phyloP scores from a whole-genome alignment of 2,113 vertebrate species.

The Cephalopholis sonnerati region DNA sequence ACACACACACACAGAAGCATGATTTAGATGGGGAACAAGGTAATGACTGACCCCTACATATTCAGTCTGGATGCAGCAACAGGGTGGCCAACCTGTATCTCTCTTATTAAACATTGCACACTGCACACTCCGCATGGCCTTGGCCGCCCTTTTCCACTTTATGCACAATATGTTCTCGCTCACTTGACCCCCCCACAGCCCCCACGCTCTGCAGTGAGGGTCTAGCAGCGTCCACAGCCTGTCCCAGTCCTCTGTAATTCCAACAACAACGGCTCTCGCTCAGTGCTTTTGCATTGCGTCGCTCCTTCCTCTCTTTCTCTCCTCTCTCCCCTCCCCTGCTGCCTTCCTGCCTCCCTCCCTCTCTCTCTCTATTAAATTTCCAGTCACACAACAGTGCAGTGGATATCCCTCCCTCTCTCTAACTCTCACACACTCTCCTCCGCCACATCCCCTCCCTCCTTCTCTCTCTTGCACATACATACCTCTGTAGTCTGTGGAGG shows the following conservation, averaged over 20 bases:
- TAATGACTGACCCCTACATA: slow-evolving; percentile 43
- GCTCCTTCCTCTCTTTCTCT: slow-evolving; percentile 54
- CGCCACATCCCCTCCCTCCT: slow-evolving; percentile 40
- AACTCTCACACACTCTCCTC: slow-evolving; percentile 66
- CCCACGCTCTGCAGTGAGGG: slow-evolving; percentile 60
- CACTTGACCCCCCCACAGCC: slow-evolving; percentile 42
- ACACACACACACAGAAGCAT: not conserved
- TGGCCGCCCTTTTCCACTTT: slow-evolving; percentile 41
- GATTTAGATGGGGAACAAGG: slow-evolving; percentile 25
- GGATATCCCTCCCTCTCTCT: slow-evolving; percentile 85
- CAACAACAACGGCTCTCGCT: slow-evolving; percentile 68
- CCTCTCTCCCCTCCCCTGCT: slow-evolving; percentile 50
- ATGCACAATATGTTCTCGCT: slow-evolving; percentile 68
- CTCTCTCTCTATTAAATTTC: slow-evolving; percentile 88
- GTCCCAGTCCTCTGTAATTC: slow-evolving; percentile 72
- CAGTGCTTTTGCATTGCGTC: slow-evolving; percentile 74
- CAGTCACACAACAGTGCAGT: slow-evolving; percentile 92
- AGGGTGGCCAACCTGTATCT: slow-evolving; percentile 70
- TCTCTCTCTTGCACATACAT: slow-evolving; percentile 52
- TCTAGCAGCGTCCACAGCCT: slow-evolving; percentile 55
- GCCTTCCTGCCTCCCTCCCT: slow-evolving; percentile 57
- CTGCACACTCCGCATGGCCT: slow-evolving; percentile 33
- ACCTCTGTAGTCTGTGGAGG: slow-evolving; percentile 76
- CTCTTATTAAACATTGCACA: slow-evolving; percentile 28
- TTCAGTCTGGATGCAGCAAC: slow-evolving; percentile 64